phyloP scores from a whole-genome alignment of 1,140 invertebrate species.

The Chironomus striatipennis region DNA sequence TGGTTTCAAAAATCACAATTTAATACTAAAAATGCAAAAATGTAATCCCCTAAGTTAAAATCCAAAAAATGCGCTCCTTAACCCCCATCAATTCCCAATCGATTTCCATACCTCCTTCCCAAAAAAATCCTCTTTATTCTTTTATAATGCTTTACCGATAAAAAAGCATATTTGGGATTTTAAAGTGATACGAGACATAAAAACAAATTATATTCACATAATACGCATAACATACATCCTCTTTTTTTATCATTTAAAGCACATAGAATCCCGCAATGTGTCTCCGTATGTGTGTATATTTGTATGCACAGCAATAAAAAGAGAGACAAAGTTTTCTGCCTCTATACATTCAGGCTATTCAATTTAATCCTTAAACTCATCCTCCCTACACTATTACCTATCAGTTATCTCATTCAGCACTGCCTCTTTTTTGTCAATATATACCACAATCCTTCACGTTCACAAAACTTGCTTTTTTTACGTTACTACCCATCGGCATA shows the following conservation, averaged over 20 bases:
- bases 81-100: too few species aligned
- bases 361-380: background rate
- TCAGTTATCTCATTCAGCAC: background rate
- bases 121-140: background rate
- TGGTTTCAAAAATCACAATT: too few species aligned
- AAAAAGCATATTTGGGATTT: slow-evolving; percentile 14
- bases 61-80: too few species aligned
- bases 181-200: slow-evolving; percentile 9
- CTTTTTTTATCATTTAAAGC: background rate
- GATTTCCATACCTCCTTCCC: background rate
- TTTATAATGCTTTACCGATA: background rate
- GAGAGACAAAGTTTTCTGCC: background rate
- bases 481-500: too few species aligned
- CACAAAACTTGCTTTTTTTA: background rate
- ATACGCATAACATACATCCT: background rate
- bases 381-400: background rate
- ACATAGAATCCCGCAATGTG: too few species aligned
- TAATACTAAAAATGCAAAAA: too few species aligned
- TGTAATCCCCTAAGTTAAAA: too few species aligned
- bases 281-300: too few species aligned
- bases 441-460: background rate
- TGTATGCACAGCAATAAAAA: too few species aligned
- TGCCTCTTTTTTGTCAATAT: too few species aligned
- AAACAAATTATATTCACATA: slow-evolving; percentile 15
- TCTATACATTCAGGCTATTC: background rate